Conservation (phyloP, 2,797 vertebrate genomes). For the Syngnathus acus region DNA sequence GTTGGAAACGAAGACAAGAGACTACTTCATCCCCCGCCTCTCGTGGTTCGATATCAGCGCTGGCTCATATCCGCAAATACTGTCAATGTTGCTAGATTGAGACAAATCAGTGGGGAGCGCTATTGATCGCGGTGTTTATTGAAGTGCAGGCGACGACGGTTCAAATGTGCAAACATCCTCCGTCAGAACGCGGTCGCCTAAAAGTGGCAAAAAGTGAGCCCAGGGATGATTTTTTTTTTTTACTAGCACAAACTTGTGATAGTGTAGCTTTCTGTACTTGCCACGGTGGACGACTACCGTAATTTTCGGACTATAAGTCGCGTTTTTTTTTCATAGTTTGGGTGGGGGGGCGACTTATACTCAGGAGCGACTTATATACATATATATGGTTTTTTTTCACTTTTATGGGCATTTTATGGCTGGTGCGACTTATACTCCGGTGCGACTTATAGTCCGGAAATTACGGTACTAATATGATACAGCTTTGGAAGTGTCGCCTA, state of each 20-base stretch:
- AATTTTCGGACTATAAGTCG: too few relatives aligned
- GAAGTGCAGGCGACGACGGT: constrained; percentile 40
- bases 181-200: not conserved
- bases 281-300: not conserved
- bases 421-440: too few relatives aligned
- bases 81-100: constrained; percentile 56
- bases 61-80: constrained; percentile 35
- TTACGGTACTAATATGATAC: too few relatives aligned
- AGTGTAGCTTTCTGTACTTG: not conserved
- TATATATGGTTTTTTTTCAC: too few relatives aligned
- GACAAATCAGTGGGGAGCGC: constrained; percentile 48
- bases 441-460: too few relatives aligned
- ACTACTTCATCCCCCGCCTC: constrained; percentile 11
- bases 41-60: constrained; percentile 42
- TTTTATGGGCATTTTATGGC: too few relatives aligned
- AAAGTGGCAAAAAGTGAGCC: not conserved
- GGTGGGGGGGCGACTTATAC: too few relatives aligned
- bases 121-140: constrained; percentile 55
- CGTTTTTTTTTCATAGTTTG: too few relatives aligned
- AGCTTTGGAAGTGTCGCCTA: not conserved
- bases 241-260: not conserved
- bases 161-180: constrained; percentile 27
- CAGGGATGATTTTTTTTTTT: not conserved
- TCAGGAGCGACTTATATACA: too few relatives aligned
- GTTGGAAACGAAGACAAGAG: constrained; percentile 18